Percentiles rank a stretch among this genome's conserved stretches.
Conservation (phyloP, 2,113 vertebrate species). For the Chaetops frenatus region DNA sequence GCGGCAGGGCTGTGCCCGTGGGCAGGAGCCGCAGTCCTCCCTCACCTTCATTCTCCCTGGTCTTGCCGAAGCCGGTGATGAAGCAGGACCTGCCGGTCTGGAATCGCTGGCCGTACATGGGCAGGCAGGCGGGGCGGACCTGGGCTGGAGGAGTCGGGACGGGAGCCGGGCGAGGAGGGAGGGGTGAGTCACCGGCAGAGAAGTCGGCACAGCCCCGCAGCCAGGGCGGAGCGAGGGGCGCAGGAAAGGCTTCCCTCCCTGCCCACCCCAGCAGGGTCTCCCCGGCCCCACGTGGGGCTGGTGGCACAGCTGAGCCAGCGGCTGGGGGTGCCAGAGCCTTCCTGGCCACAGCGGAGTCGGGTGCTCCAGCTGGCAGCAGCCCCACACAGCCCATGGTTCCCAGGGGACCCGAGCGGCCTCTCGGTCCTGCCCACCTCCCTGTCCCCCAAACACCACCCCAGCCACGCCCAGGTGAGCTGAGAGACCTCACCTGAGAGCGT, state of each 20-base stretch:
- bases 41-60: conserved; percentile 71
- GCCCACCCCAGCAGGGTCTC: neutral
- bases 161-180: neutral
- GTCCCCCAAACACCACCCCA: neutral
- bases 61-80: conserved; percentile 88
- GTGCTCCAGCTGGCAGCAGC: neutral
- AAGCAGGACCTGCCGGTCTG: conserved; percentile 71
- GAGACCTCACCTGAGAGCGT: conserved; percentile 67
- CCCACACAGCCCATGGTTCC: neutral
- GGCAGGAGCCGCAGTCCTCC: rapidly evolving
- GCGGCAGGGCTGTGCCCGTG: neutral
- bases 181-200: neutral
- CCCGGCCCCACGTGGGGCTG: rapidly evolving
- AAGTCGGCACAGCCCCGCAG: neutral
- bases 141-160: conserved; percentile 62
- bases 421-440: neutral
- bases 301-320: rapidly evolving
- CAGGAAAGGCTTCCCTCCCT: neutral
- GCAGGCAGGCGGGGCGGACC: conserved; percentile 84
- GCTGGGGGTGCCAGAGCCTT: rapidly evolving
- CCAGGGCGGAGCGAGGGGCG: rapidly evolving
- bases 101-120: conserved; percentile 74
- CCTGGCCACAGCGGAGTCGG: neutral
- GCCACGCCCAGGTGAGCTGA: neutral
- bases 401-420: rapidly evolving